Base-by-base conservation (phyloP, 2,888 invertebrate species). In the Megamerina dolium region DNA sequence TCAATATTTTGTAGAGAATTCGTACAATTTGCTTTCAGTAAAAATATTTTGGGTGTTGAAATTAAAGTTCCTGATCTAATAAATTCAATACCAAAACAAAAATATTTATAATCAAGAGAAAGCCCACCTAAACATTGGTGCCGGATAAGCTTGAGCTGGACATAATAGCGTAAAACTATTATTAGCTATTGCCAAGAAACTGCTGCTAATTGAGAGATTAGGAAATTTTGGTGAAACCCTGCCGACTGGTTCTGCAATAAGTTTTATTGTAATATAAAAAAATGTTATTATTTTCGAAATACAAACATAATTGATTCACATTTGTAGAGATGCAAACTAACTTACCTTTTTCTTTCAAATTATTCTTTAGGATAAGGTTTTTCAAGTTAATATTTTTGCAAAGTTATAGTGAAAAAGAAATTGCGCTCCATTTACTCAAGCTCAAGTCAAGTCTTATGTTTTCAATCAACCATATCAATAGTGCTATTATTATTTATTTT, bases 171-270 rank as follows among this genome's bases (percentile, higher is more conserved):
- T 80, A 55, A 82, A 72, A 67, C 74, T 76, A 55, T 73, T 67
- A 54, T 68, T 73, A 57, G 73, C 69, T 55, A 56, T 69, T 61
- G 78, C 76, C 66, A 77, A 77, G 72, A 80, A 80, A 56, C 80
- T 78, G 73, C 79, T 80, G 64, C 79, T 78, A 30, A 77, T 79
- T 66, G 59, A 65, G 54, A 76, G 75, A 57, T 76, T 77, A 68
- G 78, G 74, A 63, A 82, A 80, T 75, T 82, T 83, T 51, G 85
- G 85, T 54, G 80, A 77, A 49, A 83, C 82, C 68, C 82, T 83
- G 73, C 84, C 83, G 74, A 86, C 80, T 57, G 87, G 87, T 76
- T 87, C 66, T 70, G 68, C 52, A 62, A 63, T 58, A 56, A n/a
- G n/a, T n/a, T n/a, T n/a, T n/a, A n/a, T 36, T 38, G 21, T n/a